A percentile compares a stretch with the other conserved stretches of the same genome.
These are phyloP conservation scores for Sarcophaga bullata DNA, from an alignment of 1,140 invertebrate genomes.

Conservation along the genomic window DNA sequence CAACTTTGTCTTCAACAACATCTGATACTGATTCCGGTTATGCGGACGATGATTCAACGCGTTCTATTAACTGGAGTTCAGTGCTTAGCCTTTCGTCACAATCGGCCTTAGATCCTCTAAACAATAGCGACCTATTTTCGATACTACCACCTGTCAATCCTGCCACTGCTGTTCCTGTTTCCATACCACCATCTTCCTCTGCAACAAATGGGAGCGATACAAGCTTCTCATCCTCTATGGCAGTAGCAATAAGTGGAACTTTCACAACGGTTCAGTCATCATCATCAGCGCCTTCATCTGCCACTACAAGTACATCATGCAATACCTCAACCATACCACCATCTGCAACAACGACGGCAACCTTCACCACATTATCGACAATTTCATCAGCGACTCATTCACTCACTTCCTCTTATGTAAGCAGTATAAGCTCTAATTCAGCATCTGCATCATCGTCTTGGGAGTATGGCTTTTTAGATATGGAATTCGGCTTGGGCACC, in stretches of 20 bases:
- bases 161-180: slow-evolving; percentile 58
- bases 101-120: slow-evolving; percentile 83
- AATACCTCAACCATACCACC: slow-evolving; percentile 41
- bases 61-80: slow-evolving; percentile 90
- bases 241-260: slow-evolving; percentile 59
- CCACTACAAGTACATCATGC: slow-evolving; percentile 44
- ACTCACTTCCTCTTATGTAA: slow-evolving; percentile 61
- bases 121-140: slow-evolving; percentile 78
- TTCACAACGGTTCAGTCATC: slow-evolving; percentile 51
- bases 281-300: background rate
- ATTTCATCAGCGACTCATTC: slow-evolving; percentile 61
- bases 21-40: slow-evolving; percentile 79
- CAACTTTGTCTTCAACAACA: slow-evolving; percentile 55
- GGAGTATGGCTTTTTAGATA: slow-evolving; percentile 67
- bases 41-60: slow-evolving; percentile 79
- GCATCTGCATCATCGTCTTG: slow-evolving; percentile 59
- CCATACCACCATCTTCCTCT: slow-evolving; percentile 45
- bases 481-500: slow-evolving; percentile 69
- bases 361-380: slow-evolving; percentile 61
- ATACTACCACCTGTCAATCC: slow-evolving; percentile 58
- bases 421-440: slow-evolving; percentile 53
- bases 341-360: slow-evolving; percentile 55
- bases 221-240: slow-evolving; percentile 41
- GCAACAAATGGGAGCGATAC: slow-evolving; percentile 24
- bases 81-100: slow-evolving; percentile 86